phyloP scores from a whole-genome alignment of 2,113 vertebrate species.

The Panthera uncia region DNA sequence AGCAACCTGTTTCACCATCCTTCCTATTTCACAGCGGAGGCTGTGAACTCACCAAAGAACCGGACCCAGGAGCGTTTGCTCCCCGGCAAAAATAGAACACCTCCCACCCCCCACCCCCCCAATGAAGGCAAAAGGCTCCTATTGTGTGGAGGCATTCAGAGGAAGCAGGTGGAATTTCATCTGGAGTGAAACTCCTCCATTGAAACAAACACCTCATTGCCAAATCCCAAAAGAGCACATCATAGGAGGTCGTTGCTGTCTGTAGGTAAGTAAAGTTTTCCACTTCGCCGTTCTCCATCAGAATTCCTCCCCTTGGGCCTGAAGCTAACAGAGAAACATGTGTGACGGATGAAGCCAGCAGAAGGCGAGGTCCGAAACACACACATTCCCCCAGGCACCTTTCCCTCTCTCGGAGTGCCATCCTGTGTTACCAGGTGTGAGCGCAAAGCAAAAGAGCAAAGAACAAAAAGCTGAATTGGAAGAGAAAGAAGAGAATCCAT shows the following conservation, averaged over 20 bases:
- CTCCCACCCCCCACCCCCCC: neutral
- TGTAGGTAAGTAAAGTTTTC: neutral
- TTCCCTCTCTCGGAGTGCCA: neutral
- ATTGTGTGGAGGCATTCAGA: neutral
- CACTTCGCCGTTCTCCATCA: neutral
- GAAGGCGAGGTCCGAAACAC: neutral
- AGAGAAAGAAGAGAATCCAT: neutral
- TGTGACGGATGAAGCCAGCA: neutral
- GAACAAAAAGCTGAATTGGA: neutral
- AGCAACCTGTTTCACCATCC: neutral
- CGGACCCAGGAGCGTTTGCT: neutral
- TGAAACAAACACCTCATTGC: neutral
- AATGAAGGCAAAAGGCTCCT: neutral
- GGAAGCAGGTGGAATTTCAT: neutral
- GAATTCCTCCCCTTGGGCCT: neutral
- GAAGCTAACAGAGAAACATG: neutral
- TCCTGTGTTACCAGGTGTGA: neutral
- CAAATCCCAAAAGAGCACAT: neutral
- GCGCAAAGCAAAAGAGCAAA: neutral
- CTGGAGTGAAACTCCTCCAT: neutral
- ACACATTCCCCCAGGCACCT: fast-evolving
- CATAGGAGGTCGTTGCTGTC: neutral
- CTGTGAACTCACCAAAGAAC: neutral
- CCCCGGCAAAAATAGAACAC: neutral
- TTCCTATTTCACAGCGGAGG: neutral